Evolutionary conservation across 2,797 vertebrate genomes (phyloP), one percentile per base, ranked within the genome.

Genomic region (Tokudaia tokunoshimensis): DNA sequence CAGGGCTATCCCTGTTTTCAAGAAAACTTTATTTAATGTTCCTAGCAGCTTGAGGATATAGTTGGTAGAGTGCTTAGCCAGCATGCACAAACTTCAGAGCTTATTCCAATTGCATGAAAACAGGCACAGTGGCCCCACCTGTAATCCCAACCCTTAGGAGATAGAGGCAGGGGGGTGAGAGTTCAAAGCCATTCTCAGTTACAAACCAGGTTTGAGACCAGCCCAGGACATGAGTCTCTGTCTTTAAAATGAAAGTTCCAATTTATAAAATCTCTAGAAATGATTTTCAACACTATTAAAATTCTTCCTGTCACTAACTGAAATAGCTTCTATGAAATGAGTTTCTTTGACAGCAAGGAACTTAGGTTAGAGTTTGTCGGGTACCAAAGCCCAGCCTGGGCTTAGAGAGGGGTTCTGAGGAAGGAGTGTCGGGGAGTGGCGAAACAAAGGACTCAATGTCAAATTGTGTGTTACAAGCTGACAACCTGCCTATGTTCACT

Each of bases 1-100:
- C 50, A 88, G 78, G 55, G 29, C 22, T 44, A 44, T 7, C 29
- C 12, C 34, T 92, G 67, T 37, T 90, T 94, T 75, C 85, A 87
- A 96, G 65, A 67, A 95, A 52, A 92, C 92, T 89, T 95, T 89
- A 89, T 92, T 94, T 94, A 92, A 80, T 82, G 15, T 31, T 85
- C 50, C 3, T 75, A 88, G 57, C 26, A 79, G 31, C 12, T 24
- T 59, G 63, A 13, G 63, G 63, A 50, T 22, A 52, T 7, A n/a
- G 41, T 67, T n/a, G 44, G 44, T 34, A 85, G 29, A 44, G 47
- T 50, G 63, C 83, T 85, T 85, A 22, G 31, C 44, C 65, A 50
- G 31, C 44, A 85, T 34, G 6, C 83, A n/a, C 41, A 67, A 70
- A 20, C 44, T 52, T 50, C 65, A 37, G 65, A 34, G 1, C 6